These are phyloP conservation scores for Morone chrysops DNA, from an alignment of 2,113 vertebrate genomes.

Conservation along the genomic window DNA sequence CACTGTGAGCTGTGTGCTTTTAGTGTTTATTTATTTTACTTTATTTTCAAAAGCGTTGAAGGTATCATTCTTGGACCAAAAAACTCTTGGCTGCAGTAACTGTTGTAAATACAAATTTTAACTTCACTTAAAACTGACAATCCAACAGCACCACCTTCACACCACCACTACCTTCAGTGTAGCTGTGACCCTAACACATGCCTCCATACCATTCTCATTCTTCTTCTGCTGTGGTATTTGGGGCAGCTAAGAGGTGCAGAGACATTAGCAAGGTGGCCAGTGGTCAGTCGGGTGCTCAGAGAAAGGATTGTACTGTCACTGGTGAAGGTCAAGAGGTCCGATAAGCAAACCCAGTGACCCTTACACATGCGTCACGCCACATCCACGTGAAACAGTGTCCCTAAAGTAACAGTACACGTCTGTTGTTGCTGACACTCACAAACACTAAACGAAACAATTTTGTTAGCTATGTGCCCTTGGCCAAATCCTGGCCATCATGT, in stretches of 20 bases:
- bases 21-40: not conserved
- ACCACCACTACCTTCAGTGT: not conserved
- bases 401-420: not conserved
- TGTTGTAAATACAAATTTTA: not conserved
- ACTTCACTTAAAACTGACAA: not conserved
- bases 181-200: constrained; percentile 10
- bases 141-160: not conserved
- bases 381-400: not conserved
- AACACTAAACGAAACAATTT: not conserved
- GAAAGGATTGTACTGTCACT: constrained; percentile 21
- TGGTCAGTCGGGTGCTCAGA: not conserved
- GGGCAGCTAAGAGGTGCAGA: constrained; percentile 31
- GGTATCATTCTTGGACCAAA: not conserved
- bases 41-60: not conserved
- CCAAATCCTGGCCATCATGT: not conserved
- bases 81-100: not conserved
- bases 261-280: not conserved
- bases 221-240: constrained; percentile 54
- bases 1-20: not conserved
- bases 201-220: constrained; percentile 17
- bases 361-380: not conserved
- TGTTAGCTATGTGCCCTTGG: constrained; percentile 27
- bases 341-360: constrained; percentile 48
- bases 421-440: constrained; percentile 1
- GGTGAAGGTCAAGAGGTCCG: constrained; percentile 18